Evolutionary conservation across 2,797 vertebrate species (phyloP).

Genomic region (Paedocypris micromegethes): DNA sequence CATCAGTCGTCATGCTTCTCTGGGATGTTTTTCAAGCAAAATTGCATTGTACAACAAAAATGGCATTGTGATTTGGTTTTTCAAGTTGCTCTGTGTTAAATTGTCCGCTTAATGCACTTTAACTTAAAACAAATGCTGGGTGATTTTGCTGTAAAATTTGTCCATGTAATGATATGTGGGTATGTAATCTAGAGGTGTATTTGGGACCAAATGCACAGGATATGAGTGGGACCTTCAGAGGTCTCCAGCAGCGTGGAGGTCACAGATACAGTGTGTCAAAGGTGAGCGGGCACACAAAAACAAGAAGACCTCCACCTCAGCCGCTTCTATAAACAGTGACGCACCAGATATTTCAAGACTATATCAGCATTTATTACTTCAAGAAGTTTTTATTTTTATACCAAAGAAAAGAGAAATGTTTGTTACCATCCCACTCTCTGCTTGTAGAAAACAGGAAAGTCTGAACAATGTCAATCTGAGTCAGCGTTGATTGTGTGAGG

Average conservation of each 20-base stretch:
- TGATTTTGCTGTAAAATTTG: too few relatives aligned
- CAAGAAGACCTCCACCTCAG: slow-evolving; percentile 6
- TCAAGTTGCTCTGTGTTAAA: too few relatives aligned
- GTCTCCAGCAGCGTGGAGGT: slow-evolving; percentile 40
- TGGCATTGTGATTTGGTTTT: too few relatives aligned
- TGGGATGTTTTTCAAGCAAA: too few relatives aligned
- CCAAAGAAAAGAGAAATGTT: background rate
- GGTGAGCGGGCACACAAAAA: slow-evolving; percentile 7
- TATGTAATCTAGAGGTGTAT: slow-evolving; percentile 2
- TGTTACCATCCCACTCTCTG: slow-evolving; percentile 6
- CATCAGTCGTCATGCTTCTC: too few relatives aligned
- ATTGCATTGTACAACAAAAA: too few relatives aligned
- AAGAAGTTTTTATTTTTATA: slow-evolving; percentile 17
- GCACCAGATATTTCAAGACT: background rate
- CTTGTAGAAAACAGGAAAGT: slow-evolving; percentile 70
- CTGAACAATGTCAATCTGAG: slow-evolving; percentile 66
- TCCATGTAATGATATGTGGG: too few relatives aligned
- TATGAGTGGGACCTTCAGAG: slow-evolving; percentile 44
- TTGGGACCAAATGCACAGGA: slow-evolving; percentile 41
- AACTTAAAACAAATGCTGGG: too few relatives aligned
- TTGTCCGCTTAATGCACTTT: too few relatives aligned
- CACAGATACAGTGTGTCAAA: slow-evolving; percentile 33
- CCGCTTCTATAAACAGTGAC: slow-evolving; percentile 23
- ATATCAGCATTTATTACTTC: slow-evolving; percentile 17
- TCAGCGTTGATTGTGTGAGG: slow-evolving; percentile 60